Evolutionary conservation across 2,797 vertebrate species (phyloP), one percentile per base, ranked within the genome.

Genomic region (Microhierax caerulescens): DNA sequence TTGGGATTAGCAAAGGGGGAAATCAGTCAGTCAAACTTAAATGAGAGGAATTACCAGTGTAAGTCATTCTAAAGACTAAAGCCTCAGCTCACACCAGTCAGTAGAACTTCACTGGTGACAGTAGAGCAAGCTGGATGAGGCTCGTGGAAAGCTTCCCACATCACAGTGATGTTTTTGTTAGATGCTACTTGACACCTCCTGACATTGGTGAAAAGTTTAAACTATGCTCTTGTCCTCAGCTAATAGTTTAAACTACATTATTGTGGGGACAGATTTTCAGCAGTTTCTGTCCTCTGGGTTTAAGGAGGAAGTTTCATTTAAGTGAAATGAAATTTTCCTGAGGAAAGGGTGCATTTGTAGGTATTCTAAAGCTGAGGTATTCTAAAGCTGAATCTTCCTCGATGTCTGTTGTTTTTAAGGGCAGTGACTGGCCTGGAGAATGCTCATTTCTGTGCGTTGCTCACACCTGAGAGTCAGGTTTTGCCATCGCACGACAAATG

Each of bases 401-500:
- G 34, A 6, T 2, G 10, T 19, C 18, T 80, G 61, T 34, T 7
- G 12, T 53, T 88, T 54, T 51, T 24, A 21, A 68, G 37, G 57
- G 28, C 32, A 8, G 7, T 13, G 56, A 45, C 39, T 67, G 17
- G 50, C 57, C 21, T 3, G 1, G 8, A 54, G 48, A 57, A 10
- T 3, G 1, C 21, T 60, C 32, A 22, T 24, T 64, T 72, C 21
- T 6, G 24, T 12, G 45, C 39, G 3, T 2, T 8, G 36, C 60
- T 85, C 54, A 3, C 34, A 16, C 34, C 13, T 8, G 34, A 21
- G 45, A 28, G 45, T 63, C 7, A 0, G n/a, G 50, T 68, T 30
- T 23, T 0, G 0, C 30, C 53, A 75, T 67, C 5, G 0, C 23
- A 4, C 13, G 3, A 30, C 5, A 11, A 10, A 13, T 3, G 3